These are phyloP conservation scores for Ephialtes manifestator DNA, from an alignment of 2,888 invertebrate genomes.

Conservation along the genomic window DNA sequence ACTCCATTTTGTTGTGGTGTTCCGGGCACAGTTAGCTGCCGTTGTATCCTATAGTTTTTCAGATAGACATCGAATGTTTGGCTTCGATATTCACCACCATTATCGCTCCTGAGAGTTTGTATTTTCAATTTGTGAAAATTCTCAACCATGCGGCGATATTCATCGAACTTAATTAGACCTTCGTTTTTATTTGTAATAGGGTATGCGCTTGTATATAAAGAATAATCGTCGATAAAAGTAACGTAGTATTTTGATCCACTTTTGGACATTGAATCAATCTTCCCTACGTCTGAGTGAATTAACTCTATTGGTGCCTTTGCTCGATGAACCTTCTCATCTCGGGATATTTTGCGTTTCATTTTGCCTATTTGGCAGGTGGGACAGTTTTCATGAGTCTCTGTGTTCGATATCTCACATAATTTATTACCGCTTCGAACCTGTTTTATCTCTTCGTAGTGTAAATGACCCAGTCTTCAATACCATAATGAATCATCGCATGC, in stretches of 20 bases:
- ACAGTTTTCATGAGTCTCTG: not conserved
- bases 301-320: conserved; percentile 17
- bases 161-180: conserved; percentile 13
- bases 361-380: conserved; percentile 11
- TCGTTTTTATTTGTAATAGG: conserved; percentile 11
- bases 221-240: conserved; percentile 33
- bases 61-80: conserved; percentile 4
- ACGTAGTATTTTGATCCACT: conserved; percentile 20
- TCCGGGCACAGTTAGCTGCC: conserved; percentile 14
- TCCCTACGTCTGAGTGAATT: conserved; percentile 21
- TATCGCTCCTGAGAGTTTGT: conserved; percentile 18
- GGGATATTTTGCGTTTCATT: conserved; percentile 17
- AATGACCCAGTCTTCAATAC: no score
- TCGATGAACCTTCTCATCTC: not conserved
- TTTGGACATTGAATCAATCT: conserved; percentile 19
- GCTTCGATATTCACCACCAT: conserved; percentile 24
- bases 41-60: conserved; percentile 18
- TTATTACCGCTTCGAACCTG: no score
- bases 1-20: conserved; percentile 31
- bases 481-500: no score
- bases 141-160: conserved; percentile 18
- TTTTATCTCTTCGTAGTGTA: no score
- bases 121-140: conserved; percentile 14
- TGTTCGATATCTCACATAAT: not conserved
- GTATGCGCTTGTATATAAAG: conserved; percentile 6